These are phyloP conservation scores for Poeciliopsis retropinna DNA, from an alignment of 2,113 vertebrate species.

Conservation along the genomic window DNA sequence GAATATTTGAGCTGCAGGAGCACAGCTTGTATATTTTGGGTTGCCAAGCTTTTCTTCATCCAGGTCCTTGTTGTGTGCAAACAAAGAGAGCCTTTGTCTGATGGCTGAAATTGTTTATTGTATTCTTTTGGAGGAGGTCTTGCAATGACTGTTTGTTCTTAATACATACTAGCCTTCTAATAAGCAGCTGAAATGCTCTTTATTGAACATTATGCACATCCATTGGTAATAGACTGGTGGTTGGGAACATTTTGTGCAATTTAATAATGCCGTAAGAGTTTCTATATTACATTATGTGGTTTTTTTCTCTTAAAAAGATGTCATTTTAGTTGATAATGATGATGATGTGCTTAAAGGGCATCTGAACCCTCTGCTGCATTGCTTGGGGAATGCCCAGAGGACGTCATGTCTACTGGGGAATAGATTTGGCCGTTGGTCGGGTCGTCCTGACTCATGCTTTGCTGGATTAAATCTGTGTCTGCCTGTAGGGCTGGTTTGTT, in stretches of 20 bases:
- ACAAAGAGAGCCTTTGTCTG: conserved; percentile 66
- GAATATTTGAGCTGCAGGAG: conserved; percentile 41
- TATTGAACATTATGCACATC: conserved; percentile 21
- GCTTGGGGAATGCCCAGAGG: conserved; percentile 40
- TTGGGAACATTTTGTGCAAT: conserved; percentile 32
- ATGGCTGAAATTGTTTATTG: conserved; percentile 59
- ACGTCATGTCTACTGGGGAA: conserved; percentile 52
- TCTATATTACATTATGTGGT: conserved; percentile 60
- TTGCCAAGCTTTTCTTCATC: conserved; percentile 64
- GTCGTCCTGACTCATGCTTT: conserved; percentile 48
- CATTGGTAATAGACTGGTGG: not conserved
- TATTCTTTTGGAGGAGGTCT: conserved; percentile 60
- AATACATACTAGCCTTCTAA: conserved; percentile 37
- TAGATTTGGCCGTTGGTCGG: conserved; percentile 28
- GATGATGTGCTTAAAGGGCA: conserved; percentile 52
- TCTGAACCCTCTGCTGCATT: conserved; percentile 24
- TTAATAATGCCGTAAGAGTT: conserved; percentile 2
- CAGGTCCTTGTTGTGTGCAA: conserved; percentile 56
- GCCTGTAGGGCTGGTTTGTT: conserved; percentile 55
- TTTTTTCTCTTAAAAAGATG: conserved; percentile 35
- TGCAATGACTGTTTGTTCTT: conserved; percentile 36
- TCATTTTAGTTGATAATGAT: conserved; percentile 32
- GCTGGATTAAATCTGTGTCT: conserved; percentile 52
- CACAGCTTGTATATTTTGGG: conserved; percentile 52
- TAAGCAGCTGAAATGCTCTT: conserved; percentile 22